Conservation (phyloP, 2,888 invertebrate genomes). For the Scaptomyza flava region DNA sequence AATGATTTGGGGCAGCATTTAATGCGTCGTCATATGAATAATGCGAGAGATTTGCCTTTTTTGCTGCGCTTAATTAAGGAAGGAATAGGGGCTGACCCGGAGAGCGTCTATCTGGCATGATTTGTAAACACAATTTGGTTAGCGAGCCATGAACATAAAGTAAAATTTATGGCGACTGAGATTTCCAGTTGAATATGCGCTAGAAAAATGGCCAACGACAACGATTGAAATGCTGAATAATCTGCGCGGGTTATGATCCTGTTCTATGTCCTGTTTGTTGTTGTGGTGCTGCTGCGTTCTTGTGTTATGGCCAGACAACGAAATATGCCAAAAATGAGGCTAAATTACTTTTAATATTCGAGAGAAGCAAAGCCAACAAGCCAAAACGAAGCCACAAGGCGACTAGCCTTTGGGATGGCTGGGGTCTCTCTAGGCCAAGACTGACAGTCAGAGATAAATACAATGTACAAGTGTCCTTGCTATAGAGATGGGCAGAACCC, state of each 20-base stretch:
- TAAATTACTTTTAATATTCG: slow-evolving; percentile 77
- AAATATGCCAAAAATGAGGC: slow-evolving; percentile 74
- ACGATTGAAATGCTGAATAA: slow-evolving; percentile 73
- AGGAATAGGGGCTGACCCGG: neutral
- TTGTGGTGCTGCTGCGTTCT: neutral
- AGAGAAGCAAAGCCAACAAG: slow-evolving; percentile 13
- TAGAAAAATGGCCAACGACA: slow-evolving; percentile 38
- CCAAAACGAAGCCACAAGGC: slow-evolving; percentile 19
- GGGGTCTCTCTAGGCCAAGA: slow-evolving; percentile 13
- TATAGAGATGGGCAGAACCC: slow-evolving; percentile 6
- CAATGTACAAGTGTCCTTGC: slow-evolving; percentile 26
- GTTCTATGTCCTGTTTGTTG: slow-evolving; percentile 9
- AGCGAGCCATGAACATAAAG: slow-evolving; percentile 76
- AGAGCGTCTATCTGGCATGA: slow-evolving; percentile 57
- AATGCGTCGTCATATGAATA: slow-evolving; percentile 77
- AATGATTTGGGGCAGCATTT: slow-evolving; percentile 70
- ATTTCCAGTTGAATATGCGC: slow-evolving; percentile 63
- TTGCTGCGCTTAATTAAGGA: slow-evolving; percentile 58
- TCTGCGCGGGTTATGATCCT: slow-evolving; percentile 56
- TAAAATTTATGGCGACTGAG: slow-evolving; percentile 76
- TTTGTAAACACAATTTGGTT: slow-evolving; percentile 77
- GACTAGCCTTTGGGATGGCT: slow-evolving; percentile 2
- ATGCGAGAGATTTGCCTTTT: slow-evolving; percentile 66
- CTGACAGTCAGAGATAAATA: slow-evolving; percentile 73
- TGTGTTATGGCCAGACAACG: slow-evolving; percentile 48